Conservation (phyloP, 2,113 vertebrate species). For the Cariama cristata region DNA sequence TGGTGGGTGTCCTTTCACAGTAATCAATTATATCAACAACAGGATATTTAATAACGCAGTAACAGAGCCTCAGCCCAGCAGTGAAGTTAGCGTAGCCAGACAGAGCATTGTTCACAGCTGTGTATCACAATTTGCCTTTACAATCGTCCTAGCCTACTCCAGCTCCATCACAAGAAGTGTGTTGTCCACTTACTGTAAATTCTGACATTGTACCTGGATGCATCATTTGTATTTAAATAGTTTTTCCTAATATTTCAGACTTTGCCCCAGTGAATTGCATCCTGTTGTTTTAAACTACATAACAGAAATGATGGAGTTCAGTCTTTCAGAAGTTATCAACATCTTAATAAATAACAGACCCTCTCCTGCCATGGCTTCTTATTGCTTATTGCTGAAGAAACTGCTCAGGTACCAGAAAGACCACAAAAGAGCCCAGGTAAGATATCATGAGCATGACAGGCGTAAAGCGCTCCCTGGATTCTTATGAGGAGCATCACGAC, state of each 20-base stretch:
- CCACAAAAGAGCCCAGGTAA: slow-evolving; percentile 74
- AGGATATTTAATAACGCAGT: neutral
- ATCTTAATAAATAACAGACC: slow-evolving; percentile 81
- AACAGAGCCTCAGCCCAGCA: neutral
- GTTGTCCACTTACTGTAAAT: neutral
- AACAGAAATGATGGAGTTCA: slow-evolving; percentile 77
- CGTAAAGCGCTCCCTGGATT: neutral
- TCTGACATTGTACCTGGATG: neutral
- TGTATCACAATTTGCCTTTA: neutral
- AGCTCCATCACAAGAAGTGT: neutral
- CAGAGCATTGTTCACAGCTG: neutral
- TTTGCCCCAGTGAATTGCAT: slow-evolving; percentile 79
- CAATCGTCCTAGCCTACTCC: neutral
- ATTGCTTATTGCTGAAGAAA: slow-evolving; percentile 84
- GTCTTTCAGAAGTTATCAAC: slow-evolving; percentile 77
- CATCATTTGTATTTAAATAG: neutral
- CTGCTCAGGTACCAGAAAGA: slow-evolving; percentile 77
- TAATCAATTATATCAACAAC: slow-evolving; percentile 18
- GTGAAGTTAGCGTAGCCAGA: neutral
- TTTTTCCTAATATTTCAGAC: slow-evolving; percentile 66
- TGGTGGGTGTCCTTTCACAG: neutral
- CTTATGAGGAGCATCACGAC: neutral
- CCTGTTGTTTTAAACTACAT: slow-evolving; percentile 79
- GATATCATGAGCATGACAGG: neutral
- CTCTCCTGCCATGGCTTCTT: slow-evolving; percentile 82